phyloP scores from a whole-genome alignment of 1,140 invertebrate species.

The Eumaeus atala region DNA sequence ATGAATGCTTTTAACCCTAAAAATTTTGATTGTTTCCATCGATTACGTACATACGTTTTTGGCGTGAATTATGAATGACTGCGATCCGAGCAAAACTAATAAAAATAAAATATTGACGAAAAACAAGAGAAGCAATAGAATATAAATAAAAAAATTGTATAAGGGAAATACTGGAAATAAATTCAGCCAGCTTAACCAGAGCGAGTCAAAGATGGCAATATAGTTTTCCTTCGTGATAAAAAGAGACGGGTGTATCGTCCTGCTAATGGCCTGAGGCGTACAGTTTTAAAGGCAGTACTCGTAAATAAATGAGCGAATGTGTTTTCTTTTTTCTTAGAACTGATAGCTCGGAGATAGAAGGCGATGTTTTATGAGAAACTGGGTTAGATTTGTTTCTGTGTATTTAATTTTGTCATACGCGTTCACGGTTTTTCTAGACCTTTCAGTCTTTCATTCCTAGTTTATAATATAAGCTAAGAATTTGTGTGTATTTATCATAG shows the following conservation, averaged over 20 bases:
- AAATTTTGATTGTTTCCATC: too few relatives aligned
- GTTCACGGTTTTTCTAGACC: slow-evolving; percentile 12
- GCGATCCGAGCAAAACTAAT: too few relatives aligned
- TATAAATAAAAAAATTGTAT: not conserved
- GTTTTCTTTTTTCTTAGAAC: slow-evolving; percentile 43
- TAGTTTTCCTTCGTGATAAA: slow-evolving; percentile 11
- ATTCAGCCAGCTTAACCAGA: slow-evolving; percentile 12
- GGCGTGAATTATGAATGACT: too few relatives aligned
- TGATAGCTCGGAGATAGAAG: slow-evolving; percentile 24
- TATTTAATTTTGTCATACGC: slow-evolving; percentile 13
- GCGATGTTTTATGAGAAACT: slow-evolving; percentile 39
- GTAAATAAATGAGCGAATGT: slow-evolving; percentile 62
- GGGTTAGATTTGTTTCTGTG: slow-evolving; percentile 34
- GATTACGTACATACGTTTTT: too few relatives aligned
- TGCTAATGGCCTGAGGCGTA: slow-evolving; percentile 48
- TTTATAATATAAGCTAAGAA: too few relatives aligned
- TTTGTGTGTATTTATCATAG: too few relatives aligned
- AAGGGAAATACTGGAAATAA: not conserved
- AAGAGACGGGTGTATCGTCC: slow-evolving; percentile 39
- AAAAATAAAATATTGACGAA: not conserved
- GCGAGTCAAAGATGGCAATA: slow-evolving; percentile 33
- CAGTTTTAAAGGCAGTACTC: slow-evolving; percentile 49
- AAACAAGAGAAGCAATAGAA: not conserved
- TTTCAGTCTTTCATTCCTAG: slow-evolving; percentile 6
- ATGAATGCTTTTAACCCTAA: too few relatives aligned